A percentile compares a stretch with the other conserved stretches of the same genome.
Conservation (phyloP, 1,140 invertebrate genomes). For the Bombus waltoni region DNA sequence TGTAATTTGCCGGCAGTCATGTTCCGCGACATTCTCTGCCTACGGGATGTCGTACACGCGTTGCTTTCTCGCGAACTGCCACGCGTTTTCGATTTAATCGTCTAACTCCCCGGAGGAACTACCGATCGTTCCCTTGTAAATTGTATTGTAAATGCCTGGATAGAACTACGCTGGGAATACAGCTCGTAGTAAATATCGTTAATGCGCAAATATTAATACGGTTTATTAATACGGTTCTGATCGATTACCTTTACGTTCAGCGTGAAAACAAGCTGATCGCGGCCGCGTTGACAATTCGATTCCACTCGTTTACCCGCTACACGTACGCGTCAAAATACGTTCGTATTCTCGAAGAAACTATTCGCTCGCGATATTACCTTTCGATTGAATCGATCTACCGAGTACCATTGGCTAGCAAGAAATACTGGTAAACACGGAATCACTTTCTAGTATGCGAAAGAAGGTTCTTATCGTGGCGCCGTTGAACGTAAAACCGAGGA, state of each 20-base stretch:
- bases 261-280: background rate
- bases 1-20: constrained; percentile 68
- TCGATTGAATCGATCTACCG: background rate
- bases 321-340: constrained; percentile 15
- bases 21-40: constrained; percentile 38
- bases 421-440: background rate
- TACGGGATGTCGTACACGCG: constrained; percentile 41
- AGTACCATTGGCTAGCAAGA: background rate
- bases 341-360: background rate
- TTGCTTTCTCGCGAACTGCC: constrained; percentile 24
- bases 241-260: background rate
- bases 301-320: no score
- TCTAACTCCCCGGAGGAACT: background rate
- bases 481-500: background rate
- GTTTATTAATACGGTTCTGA: background rate
- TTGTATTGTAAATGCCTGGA: background rate
- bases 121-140: constrained; percentile 2
- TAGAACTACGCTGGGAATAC: no score
- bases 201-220: background rate
- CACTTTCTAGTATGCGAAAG: background rate
- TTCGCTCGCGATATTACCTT: background rate
- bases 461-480: background rate
- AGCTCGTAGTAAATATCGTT: background rate
- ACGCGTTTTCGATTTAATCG: constrained; percentile 52
- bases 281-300: background rate